phyloP scores from a whole-genome alignment of 2,888 invertebrate species.

The Choreutis nemorana region DNA sequence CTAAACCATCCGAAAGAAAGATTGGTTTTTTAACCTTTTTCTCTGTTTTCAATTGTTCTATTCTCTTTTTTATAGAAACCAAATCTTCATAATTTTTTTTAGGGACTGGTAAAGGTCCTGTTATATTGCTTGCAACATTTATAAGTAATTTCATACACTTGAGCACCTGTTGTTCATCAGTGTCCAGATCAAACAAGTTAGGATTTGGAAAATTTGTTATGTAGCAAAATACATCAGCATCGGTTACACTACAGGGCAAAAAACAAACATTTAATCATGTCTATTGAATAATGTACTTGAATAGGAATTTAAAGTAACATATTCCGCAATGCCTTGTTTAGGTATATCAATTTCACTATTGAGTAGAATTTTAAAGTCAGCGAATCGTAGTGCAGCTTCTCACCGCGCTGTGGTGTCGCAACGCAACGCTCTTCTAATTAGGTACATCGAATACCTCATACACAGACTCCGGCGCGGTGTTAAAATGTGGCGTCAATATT shows the following conservation, averaged over 20 bases:
- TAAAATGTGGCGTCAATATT: too few species aligned
- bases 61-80: constrained; percentile 7
- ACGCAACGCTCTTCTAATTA: too few species aligned
- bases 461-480: too few species aligned
- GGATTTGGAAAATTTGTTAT: constrained; percentile 40
- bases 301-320: too few species aligned
- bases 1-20: constrained; percentile 41
- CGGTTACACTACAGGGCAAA: constrained; percentile 25
- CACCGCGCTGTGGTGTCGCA: too few species aligned
- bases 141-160: constrained; percentile 38
- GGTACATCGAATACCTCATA: too few species aligned
- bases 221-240: constrained; percentile 46
- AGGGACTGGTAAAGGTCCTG: constrained; percentile 6
- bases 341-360: too few species aligned
- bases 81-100: constrained; percentile 8
- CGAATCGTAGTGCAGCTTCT: too few species aligned
- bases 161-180: constrained; percentile 25
- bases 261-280: neutral
- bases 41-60: constrained; percentile 10
- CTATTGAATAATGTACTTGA: neutral
- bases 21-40: constrained; percentile 23
- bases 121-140: constrained; percentile 36
- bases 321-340: too few species aligned
- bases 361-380: too few species aligned
- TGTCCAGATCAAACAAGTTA: constrained; percentile 25